Evolutionary conservation across 2,888 invertebrate species (phyloP).

Genomic region (Muscina levida): DNA sequence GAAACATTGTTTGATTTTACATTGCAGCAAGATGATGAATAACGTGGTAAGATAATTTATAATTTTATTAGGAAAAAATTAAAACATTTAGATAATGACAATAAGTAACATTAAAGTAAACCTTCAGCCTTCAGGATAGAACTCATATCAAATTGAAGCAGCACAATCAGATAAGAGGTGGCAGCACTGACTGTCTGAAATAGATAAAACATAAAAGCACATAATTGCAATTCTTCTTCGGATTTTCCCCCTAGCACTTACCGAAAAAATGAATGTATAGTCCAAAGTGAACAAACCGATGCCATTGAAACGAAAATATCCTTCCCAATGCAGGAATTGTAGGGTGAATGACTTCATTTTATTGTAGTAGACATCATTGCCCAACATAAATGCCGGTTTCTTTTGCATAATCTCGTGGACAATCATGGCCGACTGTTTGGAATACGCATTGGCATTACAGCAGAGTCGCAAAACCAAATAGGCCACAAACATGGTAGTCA

Average conservation of each 20-base stretch:
- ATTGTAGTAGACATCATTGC: constrained; percentile 79
- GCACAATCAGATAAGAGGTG: constrained; percentile 79
- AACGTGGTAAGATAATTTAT: neutral
- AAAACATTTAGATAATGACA: neutral
- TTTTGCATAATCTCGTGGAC: constrained; percentile 80
- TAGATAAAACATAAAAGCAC: constrained; percentile 14
- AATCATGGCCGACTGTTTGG: constrained; percentile 78
- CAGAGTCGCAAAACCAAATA: constrained; percentile 77
- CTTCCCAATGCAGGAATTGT: constrained; percentile 79
- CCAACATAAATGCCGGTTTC: constrained; percentile 79
- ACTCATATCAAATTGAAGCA: constrained; percentile 79
- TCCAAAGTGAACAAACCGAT: constrained; percentile 78
- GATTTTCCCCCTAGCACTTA: constrained; percentile 67
- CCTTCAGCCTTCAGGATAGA: constrained; percentile 75
- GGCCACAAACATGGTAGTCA: constrained; percentile 74
- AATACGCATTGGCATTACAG: constrained; percentile 76
- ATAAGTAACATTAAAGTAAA: constrained; percentile 61
- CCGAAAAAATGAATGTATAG: constrained; percentile 80
- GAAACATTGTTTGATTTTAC: constrained; percentile 32
- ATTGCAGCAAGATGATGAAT: constrained; percentile 33
- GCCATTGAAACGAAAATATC: constrained; percentile 79
- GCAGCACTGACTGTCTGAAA: constrained; percentile 79
- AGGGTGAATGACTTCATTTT: constrained; percentile 80
- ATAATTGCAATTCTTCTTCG: neutral
- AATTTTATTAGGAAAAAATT: neutral